Evolutionary conservation across 1,140 invertebrate genomes (phyloP).

Genomic region (Hycleus cichorii): DNA sequence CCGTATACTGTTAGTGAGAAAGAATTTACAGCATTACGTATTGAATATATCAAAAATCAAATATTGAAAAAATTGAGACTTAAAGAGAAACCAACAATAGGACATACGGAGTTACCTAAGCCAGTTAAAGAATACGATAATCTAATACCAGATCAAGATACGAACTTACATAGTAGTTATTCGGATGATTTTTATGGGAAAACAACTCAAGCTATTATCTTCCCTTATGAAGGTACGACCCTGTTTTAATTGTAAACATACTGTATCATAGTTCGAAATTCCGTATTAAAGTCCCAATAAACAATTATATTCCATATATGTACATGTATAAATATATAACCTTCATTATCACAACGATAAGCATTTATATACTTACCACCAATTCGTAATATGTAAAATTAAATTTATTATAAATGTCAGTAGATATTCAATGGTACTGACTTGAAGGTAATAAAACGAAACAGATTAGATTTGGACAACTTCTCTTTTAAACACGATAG

Average conservation of each 20-base stretch:
- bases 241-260: slow-evolving; percentile 13
- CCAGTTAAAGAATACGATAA: slow-evolving; percentile 57
- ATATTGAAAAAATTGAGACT: slow-evolving; percentile 69
- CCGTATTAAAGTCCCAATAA: slow-evolving; percentile 12
- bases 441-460: too few relatives aligned
- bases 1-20: slow-evolving; percentile 28
- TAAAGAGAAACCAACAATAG: slow-evolving; percentile 60
- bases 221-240: slow-evolving; percentile 61
- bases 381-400: too few relatives aligned
- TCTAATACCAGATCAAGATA: slow-evolving; percentile 40
- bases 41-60: slow-evolving; percentile 75
- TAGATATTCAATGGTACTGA: too few relatives aligned
- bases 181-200: slow-evolving; percentile 70
- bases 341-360: slow-evolving; percentile 10
- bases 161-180: slow-evolving; percentile 44
- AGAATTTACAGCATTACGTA: slow-evolving; percentile 50
- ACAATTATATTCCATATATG: slow-evolving; percentile 6
- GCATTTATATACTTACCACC: neutral
- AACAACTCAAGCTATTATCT: slow-evolving; percentile 70
- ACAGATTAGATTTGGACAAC: too few relatives aligned
- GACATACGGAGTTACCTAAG: slow-evolving; percentile 54
- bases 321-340: slow-evolving; percentile 1
- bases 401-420: too few relatives aligned
- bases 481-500: too few relatives aligned
- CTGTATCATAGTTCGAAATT: slow-evolving; percentile 24